A percentile compares a stretch with the other conserved stretches of the same genome.
Conservation (phyloP, 1,140 invertebrate genomes). For the Capitella teleta region DNA sequence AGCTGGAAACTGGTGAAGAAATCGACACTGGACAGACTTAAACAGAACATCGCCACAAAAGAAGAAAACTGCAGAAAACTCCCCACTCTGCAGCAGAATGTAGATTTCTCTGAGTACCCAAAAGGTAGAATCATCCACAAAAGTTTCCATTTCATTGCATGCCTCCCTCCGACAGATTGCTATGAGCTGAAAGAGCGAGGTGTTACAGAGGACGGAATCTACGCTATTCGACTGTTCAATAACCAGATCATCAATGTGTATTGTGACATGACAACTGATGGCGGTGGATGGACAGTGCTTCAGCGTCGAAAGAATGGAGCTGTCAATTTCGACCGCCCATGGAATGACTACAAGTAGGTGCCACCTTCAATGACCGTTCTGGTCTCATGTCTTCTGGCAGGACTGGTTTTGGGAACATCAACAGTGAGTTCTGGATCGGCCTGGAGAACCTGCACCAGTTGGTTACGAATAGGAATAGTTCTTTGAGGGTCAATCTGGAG, state of each 20-base stretch:
- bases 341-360: slow-evolving; percentile 45
- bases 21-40: neutral
- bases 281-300: slow-evolving; percentile 72
- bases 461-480: neutral
- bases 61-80: neutral
- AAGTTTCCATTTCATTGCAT: neutral
- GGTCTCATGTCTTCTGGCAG: neutral
- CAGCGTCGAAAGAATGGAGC: slow-evolving; percentile 45
- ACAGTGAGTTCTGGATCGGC: slow-evolving; percentile 3
- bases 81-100: neutral
- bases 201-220: neutral
- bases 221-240: neutral
- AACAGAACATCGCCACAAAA: neutral
- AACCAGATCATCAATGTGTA: slow-evolving; percentile 51
- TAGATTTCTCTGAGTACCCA: neutral
- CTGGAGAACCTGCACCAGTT: slow-evolving; percentile 5
- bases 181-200: neutral
- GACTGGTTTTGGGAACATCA: slow-evolving; percentile 4
- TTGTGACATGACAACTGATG: slow-evolving; percentile 63
- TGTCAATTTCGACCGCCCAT: neutral
- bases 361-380: neutral
- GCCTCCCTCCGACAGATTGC: neutral
- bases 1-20: neutral
- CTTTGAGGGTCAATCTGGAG: neutral
- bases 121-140: neutral